A percentile compares a stretch with the other conserved stretches of the same genome.
Evolutionary conservation across 37 sponge, comb jelly and placozoan genomes (phyloP).

Genomic region (Beroe forskalii): DNA sequence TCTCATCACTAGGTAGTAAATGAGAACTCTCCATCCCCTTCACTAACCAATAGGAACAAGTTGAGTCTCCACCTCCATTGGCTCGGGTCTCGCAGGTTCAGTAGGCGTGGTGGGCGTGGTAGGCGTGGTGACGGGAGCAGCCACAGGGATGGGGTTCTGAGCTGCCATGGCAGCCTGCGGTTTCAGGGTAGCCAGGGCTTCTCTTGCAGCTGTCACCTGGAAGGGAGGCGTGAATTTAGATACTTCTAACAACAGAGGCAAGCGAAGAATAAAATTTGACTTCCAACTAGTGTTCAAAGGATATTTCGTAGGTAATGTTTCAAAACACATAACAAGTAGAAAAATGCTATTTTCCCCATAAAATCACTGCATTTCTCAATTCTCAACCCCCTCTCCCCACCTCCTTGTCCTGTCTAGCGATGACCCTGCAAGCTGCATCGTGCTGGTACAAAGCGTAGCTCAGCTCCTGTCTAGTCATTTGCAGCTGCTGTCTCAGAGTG

Average conservation of each 20-base stretch:
- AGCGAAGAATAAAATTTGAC: neutral
- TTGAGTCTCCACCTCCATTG: slow-evolving; percentile 64
- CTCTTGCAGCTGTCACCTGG: slow-evolving; percentile 88
- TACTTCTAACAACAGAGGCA: neutral
- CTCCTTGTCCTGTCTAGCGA: slow-evolving; percentile 95
- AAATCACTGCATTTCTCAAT: no score
- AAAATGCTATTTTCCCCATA: no score
- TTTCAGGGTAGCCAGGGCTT: slow-evolving; percentile 91
- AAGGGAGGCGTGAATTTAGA: no score
- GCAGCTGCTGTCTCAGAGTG: slow-evolving; percentile 96
- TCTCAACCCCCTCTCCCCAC: neutral
- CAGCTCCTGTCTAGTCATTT: slow-evolving; percentile 96
- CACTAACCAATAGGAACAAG: slow-evolving; percentile 51
- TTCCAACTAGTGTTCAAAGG: no score
- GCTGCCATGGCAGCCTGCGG: slow-evolving; percentile 79
- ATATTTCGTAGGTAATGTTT: no score
- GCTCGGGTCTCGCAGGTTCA: slow-evolving; percentile 18
- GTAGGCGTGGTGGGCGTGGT: neutral
- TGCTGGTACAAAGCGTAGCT: slow-evolving; percentile 99
- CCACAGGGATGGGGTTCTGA: neutral
- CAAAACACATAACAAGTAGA: no score
- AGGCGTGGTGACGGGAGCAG: neutral
- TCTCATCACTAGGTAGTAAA: no score
- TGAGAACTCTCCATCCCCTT: no score
- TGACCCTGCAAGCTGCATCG: slow-evolving; percentile 98